These are phyloP conservation scores for Petrosia ficiformis DNA, from an alignment of 37 sponge, comb jelly and placozoan species.

Conservation along the genomic window DNA sequence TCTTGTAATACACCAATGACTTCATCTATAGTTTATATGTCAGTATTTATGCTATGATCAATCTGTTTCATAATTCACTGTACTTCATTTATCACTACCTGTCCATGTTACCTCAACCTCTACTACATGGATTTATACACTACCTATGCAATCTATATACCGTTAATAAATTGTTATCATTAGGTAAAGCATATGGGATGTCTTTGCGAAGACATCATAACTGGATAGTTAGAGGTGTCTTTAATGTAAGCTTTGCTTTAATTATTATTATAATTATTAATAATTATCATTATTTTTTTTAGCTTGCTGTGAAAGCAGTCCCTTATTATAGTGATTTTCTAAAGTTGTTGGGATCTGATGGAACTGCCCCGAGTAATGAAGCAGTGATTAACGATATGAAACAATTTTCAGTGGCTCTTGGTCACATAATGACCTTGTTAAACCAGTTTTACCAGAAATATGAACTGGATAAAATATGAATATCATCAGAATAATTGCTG, in stretches of 20 bases:
- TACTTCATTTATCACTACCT: no score
- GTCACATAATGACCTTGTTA: conserved; percentile 14
- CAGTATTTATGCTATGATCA: conserved; percentile 7
- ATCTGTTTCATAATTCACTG: no score
- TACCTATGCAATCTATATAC: no score
- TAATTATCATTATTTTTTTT: background rate
- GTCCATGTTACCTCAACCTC: no score
- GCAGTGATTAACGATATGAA: conserved; percentile 61
- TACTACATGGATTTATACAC: no score
- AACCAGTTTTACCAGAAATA: conserved; percentile 45
- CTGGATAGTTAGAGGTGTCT: conserved; percentile 86
- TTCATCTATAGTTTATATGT: conserved; percentile 1
- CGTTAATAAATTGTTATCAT: no score
- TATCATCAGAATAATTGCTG: no score
- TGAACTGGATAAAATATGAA: conserved; percentile 45
- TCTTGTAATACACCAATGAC: no score
- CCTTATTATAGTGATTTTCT: conserved; percentile 70
- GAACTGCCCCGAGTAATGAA: conserved; percentile 31
- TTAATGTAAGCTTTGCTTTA: conserved; percentile 54
- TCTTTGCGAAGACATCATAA: conserved; percentile 61
- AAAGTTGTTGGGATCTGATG: conserved; percentile 35
- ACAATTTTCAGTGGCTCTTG: conserved; percentile 28
- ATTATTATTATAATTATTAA: background rate
- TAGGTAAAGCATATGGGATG: conserved; percentile 70
- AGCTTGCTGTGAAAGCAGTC: conserved; percentile 73